Base-by-base conservation (phyloP, 2,113 vertebrate species). In the Salvelinus sp. region DNA sequence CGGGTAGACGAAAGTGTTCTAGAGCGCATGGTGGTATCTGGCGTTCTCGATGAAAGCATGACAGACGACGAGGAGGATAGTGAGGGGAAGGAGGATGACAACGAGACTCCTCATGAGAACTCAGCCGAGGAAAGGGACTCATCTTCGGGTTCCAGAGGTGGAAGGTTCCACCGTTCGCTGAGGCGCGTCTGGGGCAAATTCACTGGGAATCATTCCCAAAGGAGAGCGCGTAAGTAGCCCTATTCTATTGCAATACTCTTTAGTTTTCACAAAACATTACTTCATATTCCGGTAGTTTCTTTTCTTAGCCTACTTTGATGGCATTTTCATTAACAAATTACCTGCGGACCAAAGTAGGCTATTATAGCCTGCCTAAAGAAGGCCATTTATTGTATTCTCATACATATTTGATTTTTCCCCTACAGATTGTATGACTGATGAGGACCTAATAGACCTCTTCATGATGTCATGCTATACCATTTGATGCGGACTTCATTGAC, bases 381-480 rank as follows among this genome's bases (percentile, higher is more conserved):
- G 38, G 7, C 9, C 33, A 6, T 33, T 33, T 33, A 33, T 44
- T 10, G 50, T 3, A 1, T 5, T 50, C 3, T 50, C 47, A 14
- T 14, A 50, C 10, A 3, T 18, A 18, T 54, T 57, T 80, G 14
- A 71, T 38, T 33, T 79, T 25, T 70, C 23, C 72, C 76, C 58
- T 4, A 20, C 81, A 92, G 88, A 80, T n/a, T 86, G 64, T 44
- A 69, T 92, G 69, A 90, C 83, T 33, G 25, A 22, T 16, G 84
- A 76, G 0, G 93, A 94, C 2, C 1, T 93, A 12, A 88, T 75
- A 65, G 82, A 75, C 82, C 48, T 93, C 16, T 88, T 90, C 65
- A 47, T 92, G 85, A 93, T 93, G 92, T 75, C 90, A 62, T 86
- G 86, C 75, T 83, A 82, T 81, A 88, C 91, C 88, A 84, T 92